These are phyloP conservation scores for Peromyscus nudipes DNA, from an alignment of 2,797 vertebrate genomes.

Conservation along the genomic window DNA sequence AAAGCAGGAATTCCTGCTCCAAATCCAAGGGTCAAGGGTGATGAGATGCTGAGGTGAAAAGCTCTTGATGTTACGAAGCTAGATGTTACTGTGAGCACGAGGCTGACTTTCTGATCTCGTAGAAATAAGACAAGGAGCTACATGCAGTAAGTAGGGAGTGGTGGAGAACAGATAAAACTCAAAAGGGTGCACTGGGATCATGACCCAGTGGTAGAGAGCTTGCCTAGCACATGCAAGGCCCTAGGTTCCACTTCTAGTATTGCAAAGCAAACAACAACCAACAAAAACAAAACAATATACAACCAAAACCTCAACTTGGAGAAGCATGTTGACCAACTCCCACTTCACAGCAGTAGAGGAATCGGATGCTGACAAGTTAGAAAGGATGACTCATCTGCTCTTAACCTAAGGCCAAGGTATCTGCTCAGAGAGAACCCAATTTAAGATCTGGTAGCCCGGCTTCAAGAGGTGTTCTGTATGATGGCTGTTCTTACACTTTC, in stretches of 20 bases:
- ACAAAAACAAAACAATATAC: background rate
- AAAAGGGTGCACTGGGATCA: background rate
- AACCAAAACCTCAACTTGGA: background rate
- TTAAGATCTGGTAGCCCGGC: background rate
- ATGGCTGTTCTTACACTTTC: too few species aligned
- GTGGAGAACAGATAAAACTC: background rate
- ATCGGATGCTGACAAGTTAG: background rate
- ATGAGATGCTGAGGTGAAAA: background rate
- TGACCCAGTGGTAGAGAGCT: background rate
- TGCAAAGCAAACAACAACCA: background rate
- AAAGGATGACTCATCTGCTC: background rate
- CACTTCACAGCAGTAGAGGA: background rate
- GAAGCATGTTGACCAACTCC: background rate
- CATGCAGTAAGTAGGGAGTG: too few species aligned
- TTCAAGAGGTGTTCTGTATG: background rate
- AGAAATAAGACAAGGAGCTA: background rate
- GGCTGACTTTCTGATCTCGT: background rate
- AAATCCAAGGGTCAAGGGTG: background rate
- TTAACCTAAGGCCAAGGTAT: background rate
- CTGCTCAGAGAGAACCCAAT: background rate
- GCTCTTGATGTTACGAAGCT: background rate
- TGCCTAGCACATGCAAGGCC: background rate
- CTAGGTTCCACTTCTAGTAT: background rate
- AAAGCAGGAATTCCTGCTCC: background rate
- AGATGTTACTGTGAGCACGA: background rate